These are phyloP conservation scores for Platycnemis pennipes DNA, from an alignment of 2,888 invertebrate species.

Conservation along the genomic window DNA sequence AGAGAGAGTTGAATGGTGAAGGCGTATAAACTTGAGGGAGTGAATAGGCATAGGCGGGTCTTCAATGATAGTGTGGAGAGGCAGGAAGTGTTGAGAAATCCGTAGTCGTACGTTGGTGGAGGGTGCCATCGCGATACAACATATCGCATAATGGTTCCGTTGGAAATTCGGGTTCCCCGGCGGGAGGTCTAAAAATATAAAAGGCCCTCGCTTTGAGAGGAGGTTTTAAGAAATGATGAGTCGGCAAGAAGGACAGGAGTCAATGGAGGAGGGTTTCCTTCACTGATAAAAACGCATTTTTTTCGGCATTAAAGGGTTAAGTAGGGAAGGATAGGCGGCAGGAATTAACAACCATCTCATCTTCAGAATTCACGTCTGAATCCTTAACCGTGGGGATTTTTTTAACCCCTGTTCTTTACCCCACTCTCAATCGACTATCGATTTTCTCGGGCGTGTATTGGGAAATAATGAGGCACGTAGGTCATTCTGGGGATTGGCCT, in stretches of 20 bases:
- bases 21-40: conserved; percentile 16
- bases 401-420: background rate
- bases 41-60: conserved; percentile 9
- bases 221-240: conserved; percentile 38
- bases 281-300: background rate
- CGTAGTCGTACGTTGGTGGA: background rate
- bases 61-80: background rate
- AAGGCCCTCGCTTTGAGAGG: conserved; percentile 4
- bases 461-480: background rate
- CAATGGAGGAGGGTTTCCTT: background rate
- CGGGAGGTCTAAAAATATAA: conserved; percentile 28
- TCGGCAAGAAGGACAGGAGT: background rate
- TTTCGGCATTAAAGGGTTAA: conserved; percentile 17
- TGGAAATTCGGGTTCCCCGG: conserved; percentile 24
- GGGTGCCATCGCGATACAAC: background rate
- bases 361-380: background rate
- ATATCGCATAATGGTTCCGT: conserved; percentile 14
- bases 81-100: conserved; percentile 5
- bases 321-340: background rate
- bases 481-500: background rate
- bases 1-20: conserved; percentile 23
- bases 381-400: background rate
- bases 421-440: background rate
- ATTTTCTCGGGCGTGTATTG: background rate
- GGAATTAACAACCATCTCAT: background rate